Base-by-base conservation (phyloP, 35 echinoderm and acorn worm species). In the Anneissia japonica region DNA sequence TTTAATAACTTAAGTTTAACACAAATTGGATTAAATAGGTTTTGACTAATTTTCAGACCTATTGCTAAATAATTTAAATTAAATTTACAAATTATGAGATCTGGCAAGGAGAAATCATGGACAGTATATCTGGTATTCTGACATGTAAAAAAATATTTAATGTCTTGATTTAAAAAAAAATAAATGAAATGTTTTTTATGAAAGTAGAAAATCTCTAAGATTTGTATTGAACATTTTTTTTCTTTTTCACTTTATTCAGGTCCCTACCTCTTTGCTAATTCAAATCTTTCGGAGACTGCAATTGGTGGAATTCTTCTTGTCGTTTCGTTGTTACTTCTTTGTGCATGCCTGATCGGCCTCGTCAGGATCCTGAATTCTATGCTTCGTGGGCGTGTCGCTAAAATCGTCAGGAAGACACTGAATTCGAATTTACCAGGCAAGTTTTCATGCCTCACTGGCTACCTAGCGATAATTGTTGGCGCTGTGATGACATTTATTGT, bases 371-470 rank as follows among this genome's bases (percentile, higher is more conserved):
- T 90, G 30, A 82, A 90, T 35, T 85, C 82, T 0, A 73, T 90
- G 32, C 82, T 90, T 6, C 84, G 34, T 39, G 89, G 89, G 26
- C 83, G 72, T 28, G 77, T 90, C 32, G 89, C 89, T 0, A 37
- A n/a, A 19, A 36, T 90, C 38, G 41, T 85, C 33, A 46, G 85
- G 37, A 90, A 90, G 31, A 82, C 84, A 41, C 74, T 90, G 29
- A 90, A 90, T 41, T 73, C 82, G n/a, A 75, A 90, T 17, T 80
- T 90, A 31, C 89, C 89, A 0, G 89, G 89, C 21, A 75, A 75
- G 38, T 21, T 73, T 4, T 38, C 82, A 17, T 90, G 74, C 10
- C 80, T 90, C 28, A 84, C 89, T 31, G 89, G 89, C 37, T 90
- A 90, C 82, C 21, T 90, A 30, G 82, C 89, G 7, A 90, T 90